Conservation (phyloP, 2,113 vertebrate species). For the Nipponia nippon region DNA sequence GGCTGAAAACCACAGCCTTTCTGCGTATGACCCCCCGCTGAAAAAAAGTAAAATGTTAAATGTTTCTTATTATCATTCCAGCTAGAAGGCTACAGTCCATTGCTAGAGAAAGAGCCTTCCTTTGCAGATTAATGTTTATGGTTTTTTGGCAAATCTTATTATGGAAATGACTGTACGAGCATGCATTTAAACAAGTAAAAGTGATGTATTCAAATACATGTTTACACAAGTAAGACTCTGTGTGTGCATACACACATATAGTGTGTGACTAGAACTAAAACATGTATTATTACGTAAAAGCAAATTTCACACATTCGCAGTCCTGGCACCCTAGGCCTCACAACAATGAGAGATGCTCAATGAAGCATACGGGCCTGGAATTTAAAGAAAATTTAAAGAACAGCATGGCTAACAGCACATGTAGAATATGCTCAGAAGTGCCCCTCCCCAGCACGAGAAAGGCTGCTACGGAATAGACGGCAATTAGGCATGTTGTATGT, state of each 20-base stretch:
- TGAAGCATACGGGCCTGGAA: background rate
- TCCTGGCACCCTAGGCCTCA: background rate
- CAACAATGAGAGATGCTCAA: background rate
- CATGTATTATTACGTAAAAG: background rate
- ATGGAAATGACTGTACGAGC: background rate
- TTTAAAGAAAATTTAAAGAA: background rate
- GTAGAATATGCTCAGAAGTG: background rate
- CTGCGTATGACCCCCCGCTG: background rate
- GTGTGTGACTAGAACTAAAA: background rate
- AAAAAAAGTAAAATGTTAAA: background rate
- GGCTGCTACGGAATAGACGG: background rate
- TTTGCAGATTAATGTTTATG: background rate
- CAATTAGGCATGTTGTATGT: background rate
- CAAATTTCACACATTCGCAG: background rate
- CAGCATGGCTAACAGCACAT: background rate
- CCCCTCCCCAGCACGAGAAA: background rate
- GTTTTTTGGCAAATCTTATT: background rate
- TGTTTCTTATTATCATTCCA: background rate
- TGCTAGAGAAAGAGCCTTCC: background rate
- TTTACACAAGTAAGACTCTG: background rate
- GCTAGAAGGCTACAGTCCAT: background rate
- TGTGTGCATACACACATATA: background rate
- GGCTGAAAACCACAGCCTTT: background rate
- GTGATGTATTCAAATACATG: rapidly evolving
- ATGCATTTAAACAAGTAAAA: background rate